Conservation (phyloP, 2,113 vertebrate genomes). For the Pedetes capensis region DNA sequence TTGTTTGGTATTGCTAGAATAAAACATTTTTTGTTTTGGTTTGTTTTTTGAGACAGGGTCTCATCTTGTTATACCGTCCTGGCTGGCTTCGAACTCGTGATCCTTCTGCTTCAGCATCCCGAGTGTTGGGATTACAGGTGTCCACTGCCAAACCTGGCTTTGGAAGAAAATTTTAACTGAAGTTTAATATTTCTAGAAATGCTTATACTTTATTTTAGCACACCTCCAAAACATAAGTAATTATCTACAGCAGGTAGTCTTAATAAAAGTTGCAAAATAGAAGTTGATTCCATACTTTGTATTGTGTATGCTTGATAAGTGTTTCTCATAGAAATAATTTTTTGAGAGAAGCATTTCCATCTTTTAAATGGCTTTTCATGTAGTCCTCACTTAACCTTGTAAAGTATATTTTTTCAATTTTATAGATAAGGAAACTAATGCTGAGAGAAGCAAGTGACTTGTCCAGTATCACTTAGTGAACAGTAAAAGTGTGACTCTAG, state of each 20-base stretch:
- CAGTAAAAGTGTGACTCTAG: neutral
- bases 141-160: too few relatives aligned
- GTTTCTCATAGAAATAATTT: neutral
- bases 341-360: neutral
- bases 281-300: neutral
- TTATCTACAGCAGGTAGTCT: neutral
- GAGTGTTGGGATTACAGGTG: too few relatives aligned
- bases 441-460: conserved; percentile 6
- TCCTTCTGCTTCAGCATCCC: too few relatives aligned
- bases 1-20: conserved; percentile 6
- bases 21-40: too few relatives aligned
- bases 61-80: too few relatives aligned
- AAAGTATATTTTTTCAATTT: conserved; percentile 9
- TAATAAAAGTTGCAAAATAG: neutral
- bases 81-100: too few relatives aligned
- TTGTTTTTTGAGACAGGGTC: too few relatives aligned
- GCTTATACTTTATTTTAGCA: too few relatives aligned
- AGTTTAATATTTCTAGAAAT: conserved; percentile 19
- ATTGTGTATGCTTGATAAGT: neutral
- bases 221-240: too few relatives aligned
- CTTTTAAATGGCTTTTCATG: neutral
- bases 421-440: neutral
- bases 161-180: neutral
- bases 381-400: neutral
- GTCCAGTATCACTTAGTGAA: neutral